Conservation (phyloP, 2,797 vertebrate species). For the Astyanax mexicanus region DNA sequence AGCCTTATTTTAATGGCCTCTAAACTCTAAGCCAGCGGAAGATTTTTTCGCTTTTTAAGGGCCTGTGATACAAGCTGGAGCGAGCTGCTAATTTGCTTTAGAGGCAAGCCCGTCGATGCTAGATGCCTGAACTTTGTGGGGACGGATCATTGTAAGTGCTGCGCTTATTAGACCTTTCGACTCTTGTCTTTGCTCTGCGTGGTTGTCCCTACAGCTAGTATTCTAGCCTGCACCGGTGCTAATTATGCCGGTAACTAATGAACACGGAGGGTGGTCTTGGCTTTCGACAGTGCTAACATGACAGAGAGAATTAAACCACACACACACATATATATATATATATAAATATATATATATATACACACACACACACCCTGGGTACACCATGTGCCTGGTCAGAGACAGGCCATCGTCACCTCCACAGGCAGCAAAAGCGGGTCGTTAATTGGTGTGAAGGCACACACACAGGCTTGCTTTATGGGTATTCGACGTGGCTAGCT, state of each 20-base stretch:
- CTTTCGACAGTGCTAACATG: conserved; percentile 55
- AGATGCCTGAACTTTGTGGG: conserved; percentile 36
- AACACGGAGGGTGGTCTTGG: conserved; percentile 60
- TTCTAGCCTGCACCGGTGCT: conserved; percentile 63
- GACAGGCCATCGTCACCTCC: conserved; percentile 76
- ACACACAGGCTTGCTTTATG: conserved; percentile 63
- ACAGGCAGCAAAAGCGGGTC: conserved; percentile 74
- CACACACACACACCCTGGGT: not conserved
- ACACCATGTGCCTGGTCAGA: conserved; percentile 58
- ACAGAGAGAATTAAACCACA: conserved; percentile 44
- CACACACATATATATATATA: too few species aligned
- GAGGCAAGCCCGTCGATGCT: conserved; percentile 8
- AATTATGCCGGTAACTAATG: conserved; percentile 76
- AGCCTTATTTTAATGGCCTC: conserved; percentile 60
- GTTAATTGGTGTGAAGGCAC: conserved; percentile 82
- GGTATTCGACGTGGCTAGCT: conserved; percentile 66
- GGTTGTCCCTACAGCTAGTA: not conserved
- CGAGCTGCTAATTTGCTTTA: conserved; percentile 26
- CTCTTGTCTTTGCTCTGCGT: not conserved
- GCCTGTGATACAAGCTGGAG: conserved; percentile 4
- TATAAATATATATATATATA: too few species aligned
- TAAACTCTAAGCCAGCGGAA: conserved; percentile 22
- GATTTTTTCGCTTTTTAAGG: conserved; percentile 34
- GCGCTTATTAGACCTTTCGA: conserved; percentile 51
- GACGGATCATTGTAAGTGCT: not conserved